Conservation (phyloP, 2,113 vertebrate genomes). For the Sialia sialis region DNA sequence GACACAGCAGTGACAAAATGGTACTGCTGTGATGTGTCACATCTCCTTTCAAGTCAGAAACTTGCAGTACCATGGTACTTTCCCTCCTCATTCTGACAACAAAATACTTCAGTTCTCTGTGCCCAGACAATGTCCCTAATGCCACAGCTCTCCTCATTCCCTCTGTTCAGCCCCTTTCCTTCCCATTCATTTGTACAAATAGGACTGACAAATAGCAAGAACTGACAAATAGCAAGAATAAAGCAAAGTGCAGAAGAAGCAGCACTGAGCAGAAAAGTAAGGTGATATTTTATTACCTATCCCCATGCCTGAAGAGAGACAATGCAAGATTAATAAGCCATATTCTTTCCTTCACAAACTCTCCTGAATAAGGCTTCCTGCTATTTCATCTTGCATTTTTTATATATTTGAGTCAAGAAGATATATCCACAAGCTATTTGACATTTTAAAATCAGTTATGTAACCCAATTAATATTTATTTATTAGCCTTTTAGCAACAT, state of each 20-base stretch:
- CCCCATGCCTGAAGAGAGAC: not conserved
- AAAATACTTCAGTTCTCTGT: not conserved
- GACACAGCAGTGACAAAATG: not conserved
- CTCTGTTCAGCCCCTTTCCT: not conserved
- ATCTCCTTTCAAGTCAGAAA: not conserved
- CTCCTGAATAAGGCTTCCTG: not conserved
- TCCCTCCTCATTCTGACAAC: not conserved
- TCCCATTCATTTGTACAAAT: not conserved
- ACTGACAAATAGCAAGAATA: not conserved
- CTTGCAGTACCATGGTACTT: not conserved
- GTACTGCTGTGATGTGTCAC: not conserved
- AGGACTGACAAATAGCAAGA: not conserved
- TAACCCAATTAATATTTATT: not conserved
- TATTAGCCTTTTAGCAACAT: not conserved
- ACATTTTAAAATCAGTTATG: not conserved
- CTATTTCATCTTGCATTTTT: not conserved
- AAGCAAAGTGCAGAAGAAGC: not conserved
- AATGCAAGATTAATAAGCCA: not conserved
- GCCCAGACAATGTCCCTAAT: not conserved
- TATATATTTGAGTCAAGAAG: not conserved
- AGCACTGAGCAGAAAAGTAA: not conserved
- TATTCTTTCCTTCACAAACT: not conserved
- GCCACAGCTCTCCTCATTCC: not conserved
- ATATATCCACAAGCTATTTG: not conserved
- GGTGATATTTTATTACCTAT: not conserved